Evolutionary conservation across 2,888 invertebrate species (phyloP), one percentile per base, ranked within the genome.

Genomic region (Gisinianus flammeolus): DNA sequence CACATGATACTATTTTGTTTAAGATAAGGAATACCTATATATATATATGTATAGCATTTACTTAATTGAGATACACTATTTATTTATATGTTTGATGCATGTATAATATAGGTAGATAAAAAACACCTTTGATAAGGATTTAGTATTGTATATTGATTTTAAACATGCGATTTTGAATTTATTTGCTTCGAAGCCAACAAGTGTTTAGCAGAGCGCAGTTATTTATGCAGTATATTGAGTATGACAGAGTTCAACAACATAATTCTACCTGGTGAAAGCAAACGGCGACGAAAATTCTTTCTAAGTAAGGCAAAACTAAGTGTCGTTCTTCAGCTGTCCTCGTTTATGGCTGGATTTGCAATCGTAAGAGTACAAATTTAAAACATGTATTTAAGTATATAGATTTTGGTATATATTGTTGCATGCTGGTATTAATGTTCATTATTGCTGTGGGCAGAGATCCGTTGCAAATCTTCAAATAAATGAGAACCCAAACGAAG

Each of bases 261-360:
- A 10, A 54, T 76, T 44, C 35, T 76, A 62, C 76, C 76, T 8
- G 76, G 76, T 1, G 76, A 70, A 58, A 4, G 3, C 6, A 31
- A 35, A 24, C 28, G 76, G 16, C 69, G 62, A n/a, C 69, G 68
- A 24, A 26, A 22, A 30, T 76, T 76, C 26, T 76, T 80, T 31
- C 56, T 83, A 28, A 80, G 79, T 72, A 82, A 84, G 76, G 79
- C 82, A 10, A 83, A 83, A 58, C 64, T 84, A 19, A 70, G 79
- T 0, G 79, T 79, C 68, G 80, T 81, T 10, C 73, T 77, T 2
- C 81, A 82, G 66, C 80, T 83, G 78, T 80, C 83, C 0, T 67
- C 79, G 4, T 82, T 83, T 33, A 79, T 82, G 79, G 79, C 82
- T 19, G 83, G 82, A n/a, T 84, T 84, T 78, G 80, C 82, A 56